These are phyloP conservation scores for Tortrix viridana DNA, from an alignment of 2,888 invertebrate species.

Conservation along the genomic window DNA sequence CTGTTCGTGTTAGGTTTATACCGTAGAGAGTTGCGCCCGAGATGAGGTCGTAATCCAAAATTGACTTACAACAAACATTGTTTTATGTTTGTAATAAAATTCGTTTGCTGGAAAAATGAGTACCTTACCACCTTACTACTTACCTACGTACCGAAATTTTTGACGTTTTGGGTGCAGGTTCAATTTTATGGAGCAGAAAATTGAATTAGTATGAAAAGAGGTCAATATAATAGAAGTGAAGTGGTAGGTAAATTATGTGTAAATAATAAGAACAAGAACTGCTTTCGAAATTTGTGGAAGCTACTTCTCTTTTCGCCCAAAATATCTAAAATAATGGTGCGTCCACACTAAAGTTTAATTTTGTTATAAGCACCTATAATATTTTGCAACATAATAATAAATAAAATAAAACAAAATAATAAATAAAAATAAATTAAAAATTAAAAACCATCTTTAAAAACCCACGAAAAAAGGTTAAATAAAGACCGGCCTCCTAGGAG, in stretches of 20 bases:
- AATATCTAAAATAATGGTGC: too few species aligned
- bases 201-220: background rate
- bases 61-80: constrained; percentile 78
- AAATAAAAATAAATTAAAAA: too few species aligned
- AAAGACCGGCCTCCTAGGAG: too few species aligned
- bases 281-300: too few species aligned
- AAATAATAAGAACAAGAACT: too few species aligned
- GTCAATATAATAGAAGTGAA: background rate
- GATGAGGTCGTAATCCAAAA: constrained; percentile 81
- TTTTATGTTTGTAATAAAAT: constrained; percentile 75
- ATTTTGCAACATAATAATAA: too few species aligned
- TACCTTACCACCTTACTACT: constrained; percentile 32
- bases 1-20: constrained; percentile 82
- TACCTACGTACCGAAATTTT: constrained; percentile 22
- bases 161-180: constrained; percentile 9
- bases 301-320: too few species aligned
- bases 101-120: constrained; percentile 52
- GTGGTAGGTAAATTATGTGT: background rate
- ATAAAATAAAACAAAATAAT: too few species aligned
- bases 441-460: too few species aligned
- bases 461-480: too few species aligned
- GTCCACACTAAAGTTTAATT: too few species aligned
- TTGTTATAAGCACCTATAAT: too few species aligned
- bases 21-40: constrained; percentile 76
- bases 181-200: background rate